Base-by-base conservation (phyloP, 2,113 vertebrate genomes). In the Meriones unguiculatus region DNA sequence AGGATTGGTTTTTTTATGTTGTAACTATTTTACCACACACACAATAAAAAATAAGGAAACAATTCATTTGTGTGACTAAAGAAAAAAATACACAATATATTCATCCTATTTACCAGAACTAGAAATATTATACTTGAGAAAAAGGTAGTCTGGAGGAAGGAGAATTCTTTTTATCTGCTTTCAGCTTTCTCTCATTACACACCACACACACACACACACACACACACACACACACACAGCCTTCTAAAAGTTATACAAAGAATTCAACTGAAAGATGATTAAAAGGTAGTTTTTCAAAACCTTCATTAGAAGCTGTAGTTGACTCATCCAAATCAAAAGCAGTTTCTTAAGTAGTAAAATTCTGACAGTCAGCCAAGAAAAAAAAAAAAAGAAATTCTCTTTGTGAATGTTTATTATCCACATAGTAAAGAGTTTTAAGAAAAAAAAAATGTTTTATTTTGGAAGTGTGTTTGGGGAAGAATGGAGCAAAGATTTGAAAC, bases 371-470 rank as follows among this genome's bases (percentile, higher is more conserved):
- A 96, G 92, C 28, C 24, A 93, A 91, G 94, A 64, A 97, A 90
- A 95, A 96, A 95, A 94, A 97, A 90, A 95, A 95, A 94, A 41
- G 46, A 91, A 95, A 85, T 93, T 90, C 90, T 95, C 89, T 93
- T 94, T 91, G 91, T 92, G 96, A 98, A 98, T 96, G 97, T 87
- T 97, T 90, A 97, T 93, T 8, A 52, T 86, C 82, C 93, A 80
- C 78, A 94, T 65, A 86, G 95, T 94, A 94, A 98, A 95, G 93
- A 96, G 52, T 67, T 85, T 62, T 97, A 78, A 91, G 59, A 69
- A 84, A 97, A 96, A 96, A 95, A 57, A 57, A 57, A 13, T 57
- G 12, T 57, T 57, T 97, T 96, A 35, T 10, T 93, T 97, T 94
- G 54, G 28, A 92, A 92, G 46, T 91, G 17, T 52, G 13, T 41